Base-by-base conservation (phyloP, 2,797 vertebrate species). In the Erithacus rubecula region DNA sequence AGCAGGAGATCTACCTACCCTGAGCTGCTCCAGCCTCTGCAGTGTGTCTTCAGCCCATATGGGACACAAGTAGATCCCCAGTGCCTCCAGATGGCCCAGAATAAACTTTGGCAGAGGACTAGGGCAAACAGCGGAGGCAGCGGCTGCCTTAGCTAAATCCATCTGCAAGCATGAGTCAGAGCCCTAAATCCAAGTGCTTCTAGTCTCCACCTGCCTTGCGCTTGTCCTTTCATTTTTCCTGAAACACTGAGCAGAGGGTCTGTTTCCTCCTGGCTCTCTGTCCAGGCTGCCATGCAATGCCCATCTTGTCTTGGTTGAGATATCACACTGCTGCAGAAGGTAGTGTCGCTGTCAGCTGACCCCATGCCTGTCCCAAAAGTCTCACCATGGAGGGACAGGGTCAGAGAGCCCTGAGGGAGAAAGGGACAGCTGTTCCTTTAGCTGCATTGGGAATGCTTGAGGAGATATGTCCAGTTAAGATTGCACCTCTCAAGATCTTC, bases 161-260 rank as follows among this genome's bases (percentile, higher is more conserved):
- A 89, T 94, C 75, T 76, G 39, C 67, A 89, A 60, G 46, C 83
- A 43, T 91, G 85, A 94, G 69, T 91, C 90, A 96, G 85, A 94
- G 37, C 41, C 64, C 64, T 95, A 91, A 93, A 93, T 87, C 84
- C 65, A 36, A 43, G 37, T 26, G 29, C 53, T 93, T 75, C 49
- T 30, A 39, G 70, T 43, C n/a, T 11, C 86, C 87, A 95, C 87
- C 92, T 94, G 75, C 89, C 86, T 85, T 53, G 24, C 87, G 87
- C 46, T 93, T 89, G 82, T 80, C 81, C 36, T 85, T 92, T 91
- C 49, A 69, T 71, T 94, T 89, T 82, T 34, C 36, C 32, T 89
- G 36, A 43, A 30, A 68, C 18, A 11, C 10, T 32, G 37, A 77
- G 27, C 64, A 75, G 56, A 41, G 21, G 22, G 20, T 13, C 53